Conservation (phyloP, 2,797 vertebrate species). For the Rhodeus uyekii region DNA sequence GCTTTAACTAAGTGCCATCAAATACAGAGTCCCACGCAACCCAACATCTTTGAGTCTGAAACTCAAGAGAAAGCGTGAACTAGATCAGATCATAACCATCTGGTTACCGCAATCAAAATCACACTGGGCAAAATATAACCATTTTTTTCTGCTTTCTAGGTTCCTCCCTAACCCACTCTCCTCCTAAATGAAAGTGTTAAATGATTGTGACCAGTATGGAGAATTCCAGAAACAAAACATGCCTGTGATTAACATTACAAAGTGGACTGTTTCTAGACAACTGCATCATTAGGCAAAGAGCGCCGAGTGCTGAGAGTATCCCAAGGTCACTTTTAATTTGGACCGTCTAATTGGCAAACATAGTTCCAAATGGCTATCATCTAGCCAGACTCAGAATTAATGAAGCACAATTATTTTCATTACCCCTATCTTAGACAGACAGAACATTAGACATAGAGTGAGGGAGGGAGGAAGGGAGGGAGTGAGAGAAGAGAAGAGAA, state of each 20-base stretch:
- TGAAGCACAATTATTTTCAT: constrained; percentile 98
- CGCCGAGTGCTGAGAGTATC: constrained; percentile 85
- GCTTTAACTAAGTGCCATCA: constrained; percentile 46
- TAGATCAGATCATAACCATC: constrained; percentile 48
- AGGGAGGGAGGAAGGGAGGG: constrained; percentile 61
- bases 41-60: constrained; percentile 44
- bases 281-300: constrained; percentile 89
- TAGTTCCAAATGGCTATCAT: constrained; percentile 97
- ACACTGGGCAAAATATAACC: constrained; percentile 50
- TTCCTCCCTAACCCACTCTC: constrained; percentile 42
- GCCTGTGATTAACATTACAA: constrained; percentile 84
- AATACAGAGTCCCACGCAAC: constrained; percentile 49
- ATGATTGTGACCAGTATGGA: constrained; percentile 62
- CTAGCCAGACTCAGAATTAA: constrained; percentile 94
- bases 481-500: constrained; percentile 29
- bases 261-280: constrained; percentile 82
- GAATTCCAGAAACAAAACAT: constrained; percentile 68
- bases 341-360: constrained; percentile 98
- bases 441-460: constrained; percentile 81
- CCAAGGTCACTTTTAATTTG: constrained; percentile 99
- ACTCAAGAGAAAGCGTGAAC: constrained; percentile 44
- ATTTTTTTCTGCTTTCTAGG: constrained; percentile 32
- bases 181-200: constrained; percentile 61
- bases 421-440: constrained; percentile 89
- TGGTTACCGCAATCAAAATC: constrained; percentile 60